Evolutionary conservation across 2,797 vertebrate species (phyloP).

Genomic region (Pristis pectinata): DNA sequence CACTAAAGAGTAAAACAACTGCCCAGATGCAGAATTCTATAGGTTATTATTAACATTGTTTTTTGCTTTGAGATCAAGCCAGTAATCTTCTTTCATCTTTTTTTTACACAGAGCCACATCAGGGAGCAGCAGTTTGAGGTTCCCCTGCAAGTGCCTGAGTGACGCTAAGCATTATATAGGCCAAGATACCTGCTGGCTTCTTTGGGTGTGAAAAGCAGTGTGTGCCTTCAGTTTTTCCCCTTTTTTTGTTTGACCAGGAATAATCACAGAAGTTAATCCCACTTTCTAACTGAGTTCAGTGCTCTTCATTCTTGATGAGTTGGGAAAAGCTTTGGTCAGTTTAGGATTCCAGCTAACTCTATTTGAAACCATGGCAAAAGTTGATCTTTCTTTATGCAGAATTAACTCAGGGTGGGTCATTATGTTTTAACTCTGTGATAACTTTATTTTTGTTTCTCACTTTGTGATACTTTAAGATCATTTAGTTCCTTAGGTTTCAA

Average conservation of each 20-base stretch:
- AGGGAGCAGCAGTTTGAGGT: slow-evolving; percentile 49
- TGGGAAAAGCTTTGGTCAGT: slow-evolving; percentile 14
- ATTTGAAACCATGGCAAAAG: slow-evolving; percentile 26
- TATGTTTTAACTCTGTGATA: slow-evolving; percentile 9
- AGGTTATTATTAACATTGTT: slow-evolving; percentile 51
- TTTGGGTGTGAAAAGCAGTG: slow-evolving; percentile 44
- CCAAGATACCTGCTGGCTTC: slow-evolving; percentile 49
- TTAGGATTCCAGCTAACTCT: slow-evolving; percentile 20
- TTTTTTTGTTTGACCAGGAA: slow-evolving; percentile 44
- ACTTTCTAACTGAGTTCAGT: slow-evolving; percentile 38
- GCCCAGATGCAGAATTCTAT: slow-evolving; percentile 47
- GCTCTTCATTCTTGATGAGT: slow-evolving; percentile 32
- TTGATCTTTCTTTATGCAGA: slow-evolving; percentile 11
- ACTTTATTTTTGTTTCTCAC: background rate
- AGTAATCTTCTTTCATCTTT: slow-evolving; percentile 52
- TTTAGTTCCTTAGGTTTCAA: background rate
- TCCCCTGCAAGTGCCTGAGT: slow-evolving; percentile 48
- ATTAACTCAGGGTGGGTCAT: slow-evolving; percentile 1
- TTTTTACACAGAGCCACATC: slow-evolving; percentile 43
- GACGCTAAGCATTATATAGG: slow-evolving; percentile 49
- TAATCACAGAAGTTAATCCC: slow-evolving; percentile 39
- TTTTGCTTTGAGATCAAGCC: slow-evolving; percentile 50
- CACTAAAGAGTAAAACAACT: slow-evolving; percentile 45
- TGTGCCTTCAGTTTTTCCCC: slow-evolving; percentile 39
- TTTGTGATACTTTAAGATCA: background rate